These are phyloP conservation scores for Alethe diademata DNA, from an alignment of 2,113 vertebrate genomes.

Conservation along the genomic window DNA sequence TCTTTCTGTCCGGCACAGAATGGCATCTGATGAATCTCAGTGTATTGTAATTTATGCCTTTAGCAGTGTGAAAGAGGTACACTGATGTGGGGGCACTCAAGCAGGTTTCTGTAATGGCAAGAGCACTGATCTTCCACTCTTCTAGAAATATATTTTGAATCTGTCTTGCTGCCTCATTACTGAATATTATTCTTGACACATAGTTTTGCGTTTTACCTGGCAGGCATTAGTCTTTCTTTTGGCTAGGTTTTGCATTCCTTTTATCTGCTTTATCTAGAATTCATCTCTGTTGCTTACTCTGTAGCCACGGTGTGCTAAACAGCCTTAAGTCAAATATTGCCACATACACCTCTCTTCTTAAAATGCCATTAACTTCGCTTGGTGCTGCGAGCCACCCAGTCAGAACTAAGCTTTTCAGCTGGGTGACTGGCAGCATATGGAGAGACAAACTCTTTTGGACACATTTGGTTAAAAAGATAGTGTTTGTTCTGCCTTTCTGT, in stretches of 20 bases:
- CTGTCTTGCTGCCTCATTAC: neutral
- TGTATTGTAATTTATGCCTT: neutral
- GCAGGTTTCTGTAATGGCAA: neutral
- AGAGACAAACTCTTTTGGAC: conserved; percentile 35
- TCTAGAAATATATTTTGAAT: neutral
- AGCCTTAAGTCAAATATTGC: conserved; percentile 29
- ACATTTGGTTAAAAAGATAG: conserved; percentile 52
- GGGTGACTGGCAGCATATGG: conserved; percentile 51
- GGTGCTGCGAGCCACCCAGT: conserved; percentile 22
- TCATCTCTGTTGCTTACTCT: neutral
- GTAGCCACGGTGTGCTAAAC: neutral
- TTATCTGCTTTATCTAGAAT: conserved; percentile 36
- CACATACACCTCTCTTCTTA: neutral
- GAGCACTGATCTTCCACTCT: neutral
- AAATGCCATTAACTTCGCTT: neutral
- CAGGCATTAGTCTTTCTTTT: conserved; percentile 24
- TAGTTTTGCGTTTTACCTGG: conserved; percentile 27
- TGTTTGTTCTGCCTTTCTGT: conserved; percentile 49
- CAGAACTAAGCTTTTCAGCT: conserved; percentile 29
- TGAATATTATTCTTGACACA: neutral
- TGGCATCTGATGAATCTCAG: neutral
- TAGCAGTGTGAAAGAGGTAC: neutral
- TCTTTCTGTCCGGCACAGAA: neutral
- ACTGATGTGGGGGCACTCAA: neutral
- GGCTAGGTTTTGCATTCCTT: conserved; percentile 35